Evolutionary conservation across 2,797 vertebrate species (phyloP).

Genomic region (Enteromius mattozi): DNA sequence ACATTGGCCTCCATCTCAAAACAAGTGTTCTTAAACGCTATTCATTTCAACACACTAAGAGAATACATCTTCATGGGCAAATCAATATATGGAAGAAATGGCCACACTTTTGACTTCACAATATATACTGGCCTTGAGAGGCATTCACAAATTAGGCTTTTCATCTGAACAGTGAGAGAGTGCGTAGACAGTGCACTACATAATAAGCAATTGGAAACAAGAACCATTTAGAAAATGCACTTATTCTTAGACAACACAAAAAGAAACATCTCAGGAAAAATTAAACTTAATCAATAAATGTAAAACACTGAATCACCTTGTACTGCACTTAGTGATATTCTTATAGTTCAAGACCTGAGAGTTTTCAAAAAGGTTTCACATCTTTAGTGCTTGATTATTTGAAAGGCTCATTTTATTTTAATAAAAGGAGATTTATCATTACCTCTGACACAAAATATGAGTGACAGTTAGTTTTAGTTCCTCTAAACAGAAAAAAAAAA

Average conservation of each 20-base stretch:
- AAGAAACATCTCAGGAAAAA: background rate
- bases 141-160: conserved; percentile 42
- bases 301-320: conserved; percentile 30
- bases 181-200: conserved; percentile 30
- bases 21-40: conserved; percentile 65
- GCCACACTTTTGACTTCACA: conserved; percentile 49
- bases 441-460: conserved; percentile 8
- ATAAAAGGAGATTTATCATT: background rate
- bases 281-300: conserved; percentile 41
- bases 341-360: background rate
- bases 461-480: background rate
- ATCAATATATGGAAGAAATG: conserved; percentile 60
- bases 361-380: background rate
- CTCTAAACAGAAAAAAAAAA: too few species aligned
- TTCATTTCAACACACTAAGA: conserved; percentile 60
- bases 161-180: conserved; percentile 43
- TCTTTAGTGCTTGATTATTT: background rate
- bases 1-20: conserved; percentile 65
- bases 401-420: background rate
- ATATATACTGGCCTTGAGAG: conserved; percentile 52
- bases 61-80: conserved; percentile 57
- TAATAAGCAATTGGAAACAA: conserved; percentile 33
- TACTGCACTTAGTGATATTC: background rate
- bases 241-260: conserved; percentile 1
- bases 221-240: conserved; percentile 10